These are phyloP conservation scores for Callinectes sapidus DNA, from an alignment of 2,888 invertebrate genomes.

Conservation along the genomic window DNA sequence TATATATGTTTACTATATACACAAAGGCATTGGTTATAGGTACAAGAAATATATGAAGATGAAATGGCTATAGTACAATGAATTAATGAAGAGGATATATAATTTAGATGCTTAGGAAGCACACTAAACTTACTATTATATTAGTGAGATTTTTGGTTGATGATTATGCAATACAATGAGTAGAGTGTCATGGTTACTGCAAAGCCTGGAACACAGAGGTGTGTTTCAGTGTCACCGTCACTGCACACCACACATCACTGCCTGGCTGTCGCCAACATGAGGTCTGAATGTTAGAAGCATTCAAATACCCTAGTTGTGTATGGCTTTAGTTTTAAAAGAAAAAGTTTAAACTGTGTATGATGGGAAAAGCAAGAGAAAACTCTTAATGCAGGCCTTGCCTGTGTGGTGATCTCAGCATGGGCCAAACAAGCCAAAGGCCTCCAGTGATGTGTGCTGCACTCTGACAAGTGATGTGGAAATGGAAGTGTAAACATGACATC, in stretches of 20 bases:
- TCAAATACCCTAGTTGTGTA: too few relatives aligned
- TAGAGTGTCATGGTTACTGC: background rate
- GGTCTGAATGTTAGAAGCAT: too few relatives aligned
- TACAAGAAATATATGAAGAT: background rate
- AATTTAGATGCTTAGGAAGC: background rate
- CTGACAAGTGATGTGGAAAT: background rate
- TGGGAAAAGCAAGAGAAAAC: too few relatives aligned
- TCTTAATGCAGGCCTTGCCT: too few relatives aligned
- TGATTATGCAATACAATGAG: background rate
- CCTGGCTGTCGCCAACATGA: background rate
- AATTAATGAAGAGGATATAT: background rate
- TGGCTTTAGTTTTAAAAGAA: too few relatives aligned
- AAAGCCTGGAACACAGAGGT: background rate
- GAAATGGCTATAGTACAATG: constrained; percentile 21
- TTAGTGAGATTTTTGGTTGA: too few relatives aligned
- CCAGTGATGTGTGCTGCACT: too few relatives aligned
- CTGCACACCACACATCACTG: background rate
- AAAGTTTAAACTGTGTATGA: too few relatives aligned
- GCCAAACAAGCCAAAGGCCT: too few relatives aligned
- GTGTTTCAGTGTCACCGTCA: background rate
- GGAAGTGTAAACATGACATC: background rate
- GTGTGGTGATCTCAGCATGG: too few relatives aligned
- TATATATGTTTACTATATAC: constrained; percentile 23
- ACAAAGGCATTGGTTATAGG: constrained; percentile 1
- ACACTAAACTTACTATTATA: background rate